A percentile compares a stretch with the other conserved stretches of the same genome.
phyloP scores from a whole-genome alignment of 2,888 invertebrate species.

The Diaperis boleti region DNA sequence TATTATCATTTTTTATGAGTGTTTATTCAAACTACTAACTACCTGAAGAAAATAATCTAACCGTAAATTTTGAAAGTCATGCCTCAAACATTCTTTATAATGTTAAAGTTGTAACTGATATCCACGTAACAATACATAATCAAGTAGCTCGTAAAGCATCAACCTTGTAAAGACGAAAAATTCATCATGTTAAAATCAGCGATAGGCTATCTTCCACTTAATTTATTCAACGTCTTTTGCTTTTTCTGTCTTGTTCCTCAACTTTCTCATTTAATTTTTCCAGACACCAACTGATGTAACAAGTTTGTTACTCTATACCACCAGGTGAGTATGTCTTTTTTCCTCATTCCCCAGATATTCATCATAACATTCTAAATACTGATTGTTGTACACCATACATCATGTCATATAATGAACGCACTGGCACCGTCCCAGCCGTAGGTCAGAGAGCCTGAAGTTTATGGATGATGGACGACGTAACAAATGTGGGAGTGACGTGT shows the following conservation, averaged over 20 bases:
- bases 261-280: slow-evolving; percentile 8
- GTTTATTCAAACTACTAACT: neutral
- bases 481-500: slow-evolving; percentile 54
- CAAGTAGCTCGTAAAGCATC: slow-evolving; percentile 14
- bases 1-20: neutral
- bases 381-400: slow-evolving; percentile 50
- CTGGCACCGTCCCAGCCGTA: slow-evolving; percentile 48
- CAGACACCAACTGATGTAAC: slow-evolving; percentile 20
- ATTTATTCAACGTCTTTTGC: slow-evolving; percentile 19
- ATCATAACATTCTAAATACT: slow-evolving; percentile 44
- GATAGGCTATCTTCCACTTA: slow-evolving; percentile 20
- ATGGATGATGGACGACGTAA: slow-evolving; percentile 52
- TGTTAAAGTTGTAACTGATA: slow-evolving; percentile 7
- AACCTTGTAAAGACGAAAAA: slow-evolving; percentile 2
- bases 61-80: slow-evolving; percentile 15
- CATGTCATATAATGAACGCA: slow-evolving; percentile 48
- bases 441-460: slow-evolving; percentile 51
- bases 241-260: neutral
- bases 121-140: slow-evolving; percentile 19
- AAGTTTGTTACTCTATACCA: slow-evolving; percentile 35
- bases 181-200: slow-evolving; percentile 16
- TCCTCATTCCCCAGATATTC: slow-evolving; percentile 40
- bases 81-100: slow-evolving; percentile 2
- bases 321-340: slow-evolving; percentile 37
- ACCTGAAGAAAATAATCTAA: neutral